Evolutionary conservation across 2,888 invertebrate genomes (phyloP).

Genomic region (Malthinus flaveolus): DNA sequence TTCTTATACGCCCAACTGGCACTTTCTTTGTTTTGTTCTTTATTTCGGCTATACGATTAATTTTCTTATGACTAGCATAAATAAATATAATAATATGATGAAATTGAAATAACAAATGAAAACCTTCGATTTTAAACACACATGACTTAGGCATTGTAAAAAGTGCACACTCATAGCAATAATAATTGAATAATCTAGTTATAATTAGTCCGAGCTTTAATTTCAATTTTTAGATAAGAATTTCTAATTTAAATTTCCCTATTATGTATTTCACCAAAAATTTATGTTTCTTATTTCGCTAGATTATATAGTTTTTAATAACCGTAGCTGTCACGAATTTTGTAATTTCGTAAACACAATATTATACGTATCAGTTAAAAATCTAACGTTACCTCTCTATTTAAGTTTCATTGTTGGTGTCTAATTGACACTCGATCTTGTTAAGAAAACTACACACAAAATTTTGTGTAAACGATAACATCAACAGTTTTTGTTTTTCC

Average conservation of each 20-base stretch:
- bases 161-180: background rate
- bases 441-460: constrained; percentile 17
- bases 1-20: too few species aligned
- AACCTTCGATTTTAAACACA: too few species aligned
- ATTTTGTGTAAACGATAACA: constrained; percentile 18
- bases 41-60: too few species aligned
- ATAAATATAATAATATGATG: too few species aligned
- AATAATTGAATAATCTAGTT: background rate
- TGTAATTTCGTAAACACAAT: constrained; percentile 1
- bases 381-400: constrained; percentile 13
- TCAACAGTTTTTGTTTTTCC: constrained; percentile 15
- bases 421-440: constrained; percentile 19
- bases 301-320: background rate
- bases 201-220: too few species aligned
- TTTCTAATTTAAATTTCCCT: constrained; percentile 3
- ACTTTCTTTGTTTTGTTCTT: too few species aligned
- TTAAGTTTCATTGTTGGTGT: constrained; percentile 13
- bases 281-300: constrained; percentile 1
- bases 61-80: too few species aligned
- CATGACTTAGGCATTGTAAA: constrained; percentile 1
- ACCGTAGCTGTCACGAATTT: background rate
- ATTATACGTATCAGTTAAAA: constrained; percentile 15
- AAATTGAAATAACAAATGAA: too few species aligned
- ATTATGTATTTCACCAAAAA: background rate
- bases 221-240: background rate